Conservation (phyloP, 2,113 vertebrate genomes). For the Macheiramphus alcinus region DNA sequence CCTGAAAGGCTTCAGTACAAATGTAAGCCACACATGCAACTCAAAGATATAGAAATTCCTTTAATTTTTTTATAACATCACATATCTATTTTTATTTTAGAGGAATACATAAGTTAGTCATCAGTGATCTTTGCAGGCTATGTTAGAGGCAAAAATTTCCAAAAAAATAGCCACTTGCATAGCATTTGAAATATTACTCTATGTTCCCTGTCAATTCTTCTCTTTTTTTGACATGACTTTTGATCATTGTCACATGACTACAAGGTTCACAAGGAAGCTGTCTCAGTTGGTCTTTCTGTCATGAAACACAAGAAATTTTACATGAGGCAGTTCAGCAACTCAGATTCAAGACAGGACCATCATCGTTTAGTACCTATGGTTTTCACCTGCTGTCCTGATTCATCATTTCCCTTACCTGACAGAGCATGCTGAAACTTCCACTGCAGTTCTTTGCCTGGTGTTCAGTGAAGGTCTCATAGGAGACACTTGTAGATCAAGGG, state of each 20-base stretch:
- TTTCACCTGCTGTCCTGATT: not conserved
- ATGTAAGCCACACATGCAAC: not conserved
- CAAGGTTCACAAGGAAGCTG: not conserved
- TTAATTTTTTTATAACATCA: not conserved
- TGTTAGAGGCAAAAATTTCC: not conserved
- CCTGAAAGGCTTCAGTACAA: not conserved
- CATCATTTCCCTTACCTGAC: conserved; percentile 64
- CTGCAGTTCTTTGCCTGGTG: conserved; percentile 71
- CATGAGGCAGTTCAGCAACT: not conserved
- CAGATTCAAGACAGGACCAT: not conserved
- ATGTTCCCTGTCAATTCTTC: not conserved
- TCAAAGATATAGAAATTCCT: not conserved
- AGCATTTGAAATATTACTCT: not conserved
- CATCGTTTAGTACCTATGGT: not conserved
- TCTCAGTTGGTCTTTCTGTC: not conserved
- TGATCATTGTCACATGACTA: not conserved
- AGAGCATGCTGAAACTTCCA: conserved; percentile 65
- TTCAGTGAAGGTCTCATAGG: conserved; percentile 76
- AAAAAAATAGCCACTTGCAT: not conserved
- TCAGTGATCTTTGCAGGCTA: not conserved
- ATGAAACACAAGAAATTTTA: not conserved
- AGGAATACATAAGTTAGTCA: not conserved
- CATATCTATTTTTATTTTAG: not conserved
- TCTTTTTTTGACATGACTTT: not conserved
- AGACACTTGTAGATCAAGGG: conserved; percentile 73